These are phyloP conservation scores for Sinotaia quadrata DNA, from an alignment of 2,888 invertebrate species.

Conservation along the genomic window DNA sequence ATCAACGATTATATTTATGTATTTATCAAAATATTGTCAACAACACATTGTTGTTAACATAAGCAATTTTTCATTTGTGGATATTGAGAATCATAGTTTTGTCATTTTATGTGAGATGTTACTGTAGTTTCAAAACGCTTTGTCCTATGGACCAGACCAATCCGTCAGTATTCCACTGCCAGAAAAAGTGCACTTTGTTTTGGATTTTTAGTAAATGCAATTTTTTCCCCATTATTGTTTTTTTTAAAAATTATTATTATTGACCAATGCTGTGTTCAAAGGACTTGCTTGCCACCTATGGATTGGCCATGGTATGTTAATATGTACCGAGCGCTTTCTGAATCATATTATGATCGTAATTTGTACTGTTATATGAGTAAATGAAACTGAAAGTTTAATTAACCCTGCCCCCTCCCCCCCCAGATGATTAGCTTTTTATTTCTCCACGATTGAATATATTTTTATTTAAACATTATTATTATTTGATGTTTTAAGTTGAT, in stretches of 20 bases:
- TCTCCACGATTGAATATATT: too few species aligned
- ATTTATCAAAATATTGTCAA: not conserved
- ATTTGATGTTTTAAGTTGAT: too few species aligned
- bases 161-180: constrained; percentile 32
- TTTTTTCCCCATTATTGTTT: too few species aligned
- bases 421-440: too few species aligned
- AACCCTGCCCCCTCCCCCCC: too few species aligned
- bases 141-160: constrained; percentile 19
- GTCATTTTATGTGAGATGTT: not conserved
- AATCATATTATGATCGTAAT: constrained; percentile 16
- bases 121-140: constrained; percentile 1
- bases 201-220: too few species aligned
- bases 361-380: too few species aligned
- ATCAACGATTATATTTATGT: not conserved
- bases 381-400: too few species aligned
- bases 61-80: not conserved
- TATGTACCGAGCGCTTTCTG: constrained; percentile 7
- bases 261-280: constrained; percentile 28
- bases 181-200: not conserved
- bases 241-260: too few species aligned
- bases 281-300: constrained; percentile 19
- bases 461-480: too few species aligned
- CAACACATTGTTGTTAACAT: constrained; percentile 4
- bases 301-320: not conserved
- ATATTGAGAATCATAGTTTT: not conserved